A percentile compares a stretch with the other conserved stretches of the same genome.
Conservation (phyloP, 2,113 vertebrate species). For the Amia ocellicauda region DNA sequence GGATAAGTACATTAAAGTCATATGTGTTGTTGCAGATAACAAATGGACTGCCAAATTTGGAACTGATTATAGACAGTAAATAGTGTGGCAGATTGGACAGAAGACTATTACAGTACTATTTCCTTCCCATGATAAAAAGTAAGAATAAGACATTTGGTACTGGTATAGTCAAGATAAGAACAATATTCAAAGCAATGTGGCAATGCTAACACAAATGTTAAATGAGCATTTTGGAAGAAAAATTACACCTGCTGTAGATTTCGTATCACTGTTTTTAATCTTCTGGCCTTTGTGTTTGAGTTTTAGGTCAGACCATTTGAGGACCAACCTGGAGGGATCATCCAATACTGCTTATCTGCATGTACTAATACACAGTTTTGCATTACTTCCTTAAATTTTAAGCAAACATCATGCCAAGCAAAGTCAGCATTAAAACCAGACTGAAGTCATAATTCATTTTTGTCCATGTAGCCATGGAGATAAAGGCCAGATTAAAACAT, state of each 20-base stretch:
- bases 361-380: too few species aligned
- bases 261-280: too few species aligned
- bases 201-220: slow-evolving; percentile 13
- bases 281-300: too few species aligned
- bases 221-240: slow-evolving; percentile 5
- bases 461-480: too few species aligned
- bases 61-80: slow-evolving; percentile 14
- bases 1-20: slow-evolving; percentile 24
- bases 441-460: too few species aligned
- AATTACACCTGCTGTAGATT: slow-evolving; percentile 1
- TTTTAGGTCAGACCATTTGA: too few species aligned
- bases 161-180: slow-evolving; percentile 18
- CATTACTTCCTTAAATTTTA: too few species aligned
- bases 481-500: too few species aligned
- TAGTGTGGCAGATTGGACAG: slow-evolving; percentile 20
- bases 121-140: slow-evolving; percentile 26
- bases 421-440: too few species aligned
- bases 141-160: slow-evolving; percentile 18
- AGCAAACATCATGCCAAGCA: too few species aligned
- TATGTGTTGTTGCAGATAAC: slow-evolving; percentile 24
- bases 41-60: slow-evolving; percentile 17
- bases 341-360: too few species aligned
- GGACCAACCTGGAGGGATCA: too few species aligned
- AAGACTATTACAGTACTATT: slow-evolving; percentile 37
- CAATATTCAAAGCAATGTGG: slow-evolving; percentile 1